phyloP scores from a whole-genome alignment of 2,113 vertebrate genomes.

The Calyptomena viridis region DNA sequence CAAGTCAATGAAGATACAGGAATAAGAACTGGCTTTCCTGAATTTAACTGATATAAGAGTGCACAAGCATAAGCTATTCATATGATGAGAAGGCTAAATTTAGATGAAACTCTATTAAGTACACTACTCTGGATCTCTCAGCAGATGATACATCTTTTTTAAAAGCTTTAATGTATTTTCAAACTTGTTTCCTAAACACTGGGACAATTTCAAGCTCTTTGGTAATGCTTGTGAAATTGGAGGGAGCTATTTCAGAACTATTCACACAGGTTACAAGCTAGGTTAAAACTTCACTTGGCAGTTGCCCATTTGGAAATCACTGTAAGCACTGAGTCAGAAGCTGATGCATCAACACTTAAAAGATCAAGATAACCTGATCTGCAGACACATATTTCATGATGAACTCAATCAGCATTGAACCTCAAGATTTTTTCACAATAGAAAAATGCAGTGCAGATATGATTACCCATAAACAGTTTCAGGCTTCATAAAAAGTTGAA shows the following conservation, averaged over 20 bases:
- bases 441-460: neutral
- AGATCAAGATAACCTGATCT: constrained; percentile 19
- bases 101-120: neutral
- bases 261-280: neutral
- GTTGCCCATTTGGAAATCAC: neutral
- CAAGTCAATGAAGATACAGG: neutral
- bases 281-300: constrained; percentile 19
- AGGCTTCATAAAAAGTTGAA: neutral
- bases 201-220: neutral
- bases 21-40: neutral
- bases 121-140: neutral
- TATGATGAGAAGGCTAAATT: neutral
- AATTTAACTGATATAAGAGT: neutral
- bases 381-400: neutral
- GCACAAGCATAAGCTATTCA: neutral
- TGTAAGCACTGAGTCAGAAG: constrained; percentile 24
- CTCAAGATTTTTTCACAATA: constrained; percentile 8
- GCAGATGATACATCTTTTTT: neutral
- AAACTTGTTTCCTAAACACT: neutral
- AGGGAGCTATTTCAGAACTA: neutral
- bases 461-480: neutral
- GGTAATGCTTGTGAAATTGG: neutral
- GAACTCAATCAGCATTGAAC: constrained; percentile 2
- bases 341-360: neutral
- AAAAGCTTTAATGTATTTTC: constrained; percentile 2